A percentile compares a stretch with the other conserved stretches of the same genome.
Evolutionary conservation across 2,888 invertebrate species (phyloP).

Genomic region (Aspidiotus destructor): DNA sequence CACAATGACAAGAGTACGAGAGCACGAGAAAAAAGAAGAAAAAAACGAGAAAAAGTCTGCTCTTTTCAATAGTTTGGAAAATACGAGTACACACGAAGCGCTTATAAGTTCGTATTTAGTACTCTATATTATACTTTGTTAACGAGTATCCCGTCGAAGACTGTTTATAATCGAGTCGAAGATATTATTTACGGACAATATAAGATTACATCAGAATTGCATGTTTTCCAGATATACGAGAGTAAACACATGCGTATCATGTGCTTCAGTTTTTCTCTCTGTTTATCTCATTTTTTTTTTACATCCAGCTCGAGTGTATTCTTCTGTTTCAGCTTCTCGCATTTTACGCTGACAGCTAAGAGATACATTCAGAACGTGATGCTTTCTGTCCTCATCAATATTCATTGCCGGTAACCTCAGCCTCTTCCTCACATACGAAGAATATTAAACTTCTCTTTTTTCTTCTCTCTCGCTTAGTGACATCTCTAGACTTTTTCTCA

Average conservation of each 20-base stretch:
- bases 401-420: constrained; percentile 29
- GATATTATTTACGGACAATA: constrained; percentile 23
- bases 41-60: too few species aligned
- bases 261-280: constrained; percentile 26
- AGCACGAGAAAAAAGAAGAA: too few species aligned
- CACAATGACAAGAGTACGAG: too few species aligned
- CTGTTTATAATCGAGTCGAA: constrained; percentile 28
- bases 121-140: too few species aligned
- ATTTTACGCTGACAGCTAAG: constrained; percentile 25
- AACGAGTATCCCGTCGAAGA: neutral
- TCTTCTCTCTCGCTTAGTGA: constrained; percentile 9
- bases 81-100: too few species aligned
- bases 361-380: constrained; percentile 15
- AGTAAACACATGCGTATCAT: constrained; percentile 26
- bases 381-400: constrained; percentile 29
- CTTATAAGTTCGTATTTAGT: too few species aligned
- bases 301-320: neutral
- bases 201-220: neutral
- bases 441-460: constrained; percentile 22
- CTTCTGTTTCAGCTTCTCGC: constrained; percentile 10
- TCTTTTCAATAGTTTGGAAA: too few species aligned
- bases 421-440: constrained; percentile 19
- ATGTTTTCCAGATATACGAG: neutral
- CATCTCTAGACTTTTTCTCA: constrained; percentile 8
- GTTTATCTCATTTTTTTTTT: constrained; percentile 9